These are phyloP conservation scores for Drosophila sturtevanti DNA, from an alignment of 1,140 invertebrate species.

Conservation along the genomic window DNA sequence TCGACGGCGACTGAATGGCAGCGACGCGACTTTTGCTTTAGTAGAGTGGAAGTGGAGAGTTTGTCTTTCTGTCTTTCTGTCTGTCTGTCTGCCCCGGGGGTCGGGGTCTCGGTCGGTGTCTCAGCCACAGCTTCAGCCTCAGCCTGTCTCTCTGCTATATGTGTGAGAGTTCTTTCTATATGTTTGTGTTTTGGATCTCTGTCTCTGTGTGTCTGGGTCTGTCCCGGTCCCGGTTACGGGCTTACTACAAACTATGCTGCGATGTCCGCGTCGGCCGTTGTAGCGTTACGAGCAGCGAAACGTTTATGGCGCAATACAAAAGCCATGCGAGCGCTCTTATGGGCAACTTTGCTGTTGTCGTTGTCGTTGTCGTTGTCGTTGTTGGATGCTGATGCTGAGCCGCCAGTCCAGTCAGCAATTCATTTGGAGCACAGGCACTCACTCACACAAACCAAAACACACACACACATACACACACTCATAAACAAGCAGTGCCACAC, in stretches of 20 bases:
- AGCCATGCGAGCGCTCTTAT: constrained; percentile 80
- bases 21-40: constrained; percentile 41
- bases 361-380: no score
- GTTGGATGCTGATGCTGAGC: constrained; percentile 41
- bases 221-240: constrained; percentile 40
- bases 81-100: constrained; percentile 25
- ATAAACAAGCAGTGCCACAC: no score
- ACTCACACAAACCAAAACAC: constrained; percentile 16
- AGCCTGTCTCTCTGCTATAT: constrained; percentile 2
- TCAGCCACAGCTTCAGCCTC: not conserved
- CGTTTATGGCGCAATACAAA: constrained; percentile 83
- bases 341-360: constrained; percentile 61
- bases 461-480: constrained; percentile 7
- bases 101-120: not conserved
- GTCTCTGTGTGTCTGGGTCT: constrained; percentile 26
- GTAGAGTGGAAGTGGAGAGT: constrained; percentile 54
- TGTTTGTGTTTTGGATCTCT: constrained; percentile 33
- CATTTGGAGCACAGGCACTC: constrained; percentile 64
- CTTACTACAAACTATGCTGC: constrained; percentile 44
- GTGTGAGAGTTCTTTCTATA: constrained; percentile 14
- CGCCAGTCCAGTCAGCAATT: constrained; percentile 59
- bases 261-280: constrained; percentile 77
- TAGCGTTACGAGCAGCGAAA: constrained; percentile 83
- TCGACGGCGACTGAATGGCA: constrained; percentile 34
- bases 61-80: constrained; percentile 50